Conservation (phyloP, 1,140 invertebrate species). For the Drosophila kikkawai region DNA sequence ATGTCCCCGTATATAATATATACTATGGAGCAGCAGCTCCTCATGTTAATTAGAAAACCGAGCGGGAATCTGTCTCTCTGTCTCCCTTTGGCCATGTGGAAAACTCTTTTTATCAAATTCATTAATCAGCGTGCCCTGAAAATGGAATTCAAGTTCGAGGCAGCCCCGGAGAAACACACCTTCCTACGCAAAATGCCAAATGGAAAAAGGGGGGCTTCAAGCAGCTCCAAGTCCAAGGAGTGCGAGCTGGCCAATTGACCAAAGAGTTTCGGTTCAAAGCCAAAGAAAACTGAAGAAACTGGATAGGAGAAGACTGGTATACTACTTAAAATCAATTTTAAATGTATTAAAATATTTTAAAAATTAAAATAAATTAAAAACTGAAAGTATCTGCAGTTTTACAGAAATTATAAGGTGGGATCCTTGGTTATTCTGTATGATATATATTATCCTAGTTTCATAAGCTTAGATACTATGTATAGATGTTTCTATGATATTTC, state of each 20-base stretch:
- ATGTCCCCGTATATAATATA: constrained; percentile 46
- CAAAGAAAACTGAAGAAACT: not conserved
- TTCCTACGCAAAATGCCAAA: constrained; percentile 27
- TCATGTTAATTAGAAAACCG: constrained; percentile 75
- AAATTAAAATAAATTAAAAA: not conserved
- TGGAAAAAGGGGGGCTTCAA: not conserved
- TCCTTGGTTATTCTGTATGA: not conserved
- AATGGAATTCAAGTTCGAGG: constrained; percentile 48
- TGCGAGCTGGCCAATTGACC: constrained; percentile 50
- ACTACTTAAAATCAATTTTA: not conserved
- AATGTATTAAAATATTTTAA: not conserved
- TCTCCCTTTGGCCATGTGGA: constrained; percentile 31
- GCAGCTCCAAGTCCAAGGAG: not conserved
- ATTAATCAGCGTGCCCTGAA: constrained; percentile 70
- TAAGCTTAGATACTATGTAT: too few species aligned
- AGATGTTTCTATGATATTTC: too few species aligned
- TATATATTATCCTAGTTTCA: not conserved
- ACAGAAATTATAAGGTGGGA: rapidly evolving
- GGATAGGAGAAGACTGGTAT: not conserved
- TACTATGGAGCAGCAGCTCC: constrained; percentile 16
- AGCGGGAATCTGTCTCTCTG: constrained; percentile 31
- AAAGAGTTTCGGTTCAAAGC: constrained; percentile 46
- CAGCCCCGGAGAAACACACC: constrained; percentile 50
- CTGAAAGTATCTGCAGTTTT: not conserved
- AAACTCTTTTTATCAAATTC: constrained; percentile 72